Base-by-base conservation (phyloP, 2,797 vertebrate species). In the Tokudaia muenninki region DNA sequence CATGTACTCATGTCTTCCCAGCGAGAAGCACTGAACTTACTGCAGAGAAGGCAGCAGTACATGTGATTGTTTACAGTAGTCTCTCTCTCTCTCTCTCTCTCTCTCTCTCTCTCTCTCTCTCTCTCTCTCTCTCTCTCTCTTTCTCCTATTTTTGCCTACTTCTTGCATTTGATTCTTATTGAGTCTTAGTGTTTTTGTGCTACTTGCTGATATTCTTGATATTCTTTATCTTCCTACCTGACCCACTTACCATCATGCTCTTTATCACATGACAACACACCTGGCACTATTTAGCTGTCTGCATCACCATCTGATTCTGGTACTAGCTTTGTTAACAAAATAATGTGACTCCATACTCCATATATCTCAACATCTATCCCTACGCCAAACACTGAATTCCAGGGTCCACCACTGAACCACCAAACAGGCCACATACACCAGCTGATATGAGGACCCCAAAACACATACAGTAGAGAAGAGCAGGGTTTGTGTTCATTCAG, bases 1-100 rank as follows among this genome's bases (percentile, higher is more conserved):
- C 41, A 2, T 1, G 11, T 6, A 29, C 37, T 44, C 19, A 0
- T 19, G 31, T 34, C 59, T 0, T 0, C 9, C 10, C 14, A 11
- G 26, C 22, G 14, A 82, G 47, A 41, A 47, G 34, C 61, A 26
- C 26, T 34, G 19, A 67, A 47, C 47, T 16, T 2, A 2, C 14
- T 24, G 29, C 7, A 61, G 19, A 13, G 24, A 84, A 31, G 10
- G 8, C 3, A 37, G 22, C 7, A 9, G 1, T n/a, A 44, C 0
- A 1, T 3, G 50, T 17, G 1, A 11, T 8, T 14, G 17, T 17
- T 21, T 24, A 72, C 29, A 31, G 26, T 67, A 67, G 13, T 34
- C 14, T 29, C 29, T 16, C 29, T 65, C 61, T 63, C 29, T 65
- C n/a, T n/a, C n/a, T n/a, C n/a, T n/a, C n/a, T n/a, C n/a, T n/a